Base-by-base conservation (phyloP, 2,113 vertebrate genomes). In the Rhinolophus sinicus region DNA sequence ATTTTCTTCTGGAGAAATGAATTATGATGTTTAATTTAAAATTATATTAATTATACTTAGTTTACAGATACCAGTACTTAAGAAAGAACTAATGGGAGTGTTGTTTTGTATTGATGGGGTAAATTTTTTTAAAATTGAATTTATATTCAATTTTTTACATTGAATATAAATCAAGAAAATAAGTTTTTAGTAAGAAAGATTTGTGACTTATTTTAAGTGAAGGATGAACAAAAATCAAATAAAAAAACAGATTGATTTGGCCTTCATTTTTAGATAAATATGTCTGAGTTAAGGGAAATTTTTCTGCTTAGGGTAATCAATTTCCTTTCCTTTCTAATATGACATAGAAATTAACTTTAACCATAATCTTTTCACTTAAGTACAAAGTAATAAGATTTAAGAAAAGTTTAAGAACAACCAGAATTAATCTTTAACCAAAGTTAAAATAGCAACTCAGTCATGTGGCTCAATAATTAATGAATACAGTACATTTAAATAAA, bases 361-460 rank as follows among this genome's bases (percentile, higher is more conserved):
- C 13, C 90, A 65, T 28, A 93, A 52, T 81, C 13, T 95, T 93
- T 88, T 44, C 33, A 64, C 38, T 87, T 88, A 84, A 97, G 92
- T 95, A 85, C 67, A 93, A 90, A 95, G 56, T 62, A 81, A 94
- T 76, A 97, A 64, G 15, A 73, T 69, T 88, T 95, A 96, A 95
- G 85, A 56, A 75, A 92, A 72, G 56, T 78, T 95, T 94, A 95
- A 92, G 72, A 92, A 62, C 33, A 80, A 56, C 56, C 35, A n/a
- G 70, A 94, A 67, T 94, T 96, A 94, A 96, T 96, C 87, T 96
- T 97, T 94, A 97, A 95, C 65, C 15, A 16, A 83, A 84, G 72
- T 78, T 95, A 85, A 88, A 96, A 70, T 19, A 96, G 56, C 30
- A 85, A 52, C 18, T 64, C 28, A 94, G 60, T 75, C 56, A 90